phyloP scores from a whole-genome alignment of 2,888 invertebrate genomes.

The Coleophora deauratella region DNA sequence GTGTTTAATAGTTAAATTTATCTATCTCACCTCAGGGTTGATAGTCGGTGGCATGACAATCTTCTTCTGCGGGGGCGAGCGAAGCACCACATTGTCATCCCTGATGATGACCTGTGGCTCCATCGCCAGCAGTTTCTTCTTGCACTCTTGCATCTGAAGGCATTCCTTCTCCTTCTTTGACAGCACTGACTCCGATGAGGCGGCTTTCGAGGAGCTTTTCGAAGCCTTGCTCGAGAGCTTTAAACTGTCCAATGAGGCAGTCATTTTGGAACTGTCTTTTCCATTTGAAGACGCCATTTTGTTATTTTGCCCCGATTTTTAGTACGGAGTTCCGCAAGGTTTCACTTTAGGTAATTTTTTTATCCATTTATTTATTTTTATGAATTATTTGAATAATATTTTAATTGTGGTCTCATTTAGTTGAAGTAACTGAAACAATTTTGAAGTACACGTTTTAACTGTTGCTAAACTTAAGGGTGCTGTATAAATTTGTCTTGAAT shows the following conservation, averaged over 20 bases:
- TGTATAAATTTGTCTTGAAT: too few relatives aligned
- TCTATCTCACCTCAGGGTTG: conserved; percentile 54
- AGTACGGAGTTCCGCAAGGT: conserved; percentile 13
- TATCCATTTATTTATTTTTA: not conserved
- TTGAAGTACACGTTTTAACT: too few relatives aligned
- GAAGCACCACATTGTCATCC: conserved; percentile 60
- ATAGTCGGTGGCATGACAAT: conserved; percentile 63
- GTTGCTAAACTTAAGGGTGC: too few relatives aligned
- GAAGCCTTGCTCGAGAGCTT: conserved; percentile 64
- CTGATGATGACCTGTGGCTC: conserved; percentile 66
- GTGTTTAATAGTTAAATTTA: too few relatives aligned
- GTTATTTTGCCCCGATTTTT: conserved; percentile 12
- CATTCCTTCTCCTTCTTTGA: conserved; percentile 64
- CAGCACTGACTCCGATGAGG: conserved; percentile 63
- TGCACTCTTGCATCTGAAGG: conserved; percentile 66
- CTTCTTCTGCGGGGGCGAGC: conserved; percentile 68
- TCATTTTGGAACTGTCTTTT: conserved; percentile 57
- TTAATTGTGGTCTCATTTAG: too few relatives aligned
- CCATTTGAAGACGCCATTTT: conserved; percentile 64
- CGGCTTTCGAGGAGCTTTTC: conserved; percentile 57
- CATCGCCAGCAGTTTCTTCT: conserved; percentile 62
- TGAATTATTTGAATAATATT: not conserved
- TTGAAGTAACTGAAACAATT: too few relatives aligned
- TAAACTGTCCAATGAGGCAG: conserved; percentile 62
- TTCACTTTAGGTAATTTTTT: conserved; percentile 2